These are phyloP conservation scores for Melikaiella ostensackeni DNA, from an alignment of 2,888 invertebrate species.

Conservation along the genomic window DNA sequence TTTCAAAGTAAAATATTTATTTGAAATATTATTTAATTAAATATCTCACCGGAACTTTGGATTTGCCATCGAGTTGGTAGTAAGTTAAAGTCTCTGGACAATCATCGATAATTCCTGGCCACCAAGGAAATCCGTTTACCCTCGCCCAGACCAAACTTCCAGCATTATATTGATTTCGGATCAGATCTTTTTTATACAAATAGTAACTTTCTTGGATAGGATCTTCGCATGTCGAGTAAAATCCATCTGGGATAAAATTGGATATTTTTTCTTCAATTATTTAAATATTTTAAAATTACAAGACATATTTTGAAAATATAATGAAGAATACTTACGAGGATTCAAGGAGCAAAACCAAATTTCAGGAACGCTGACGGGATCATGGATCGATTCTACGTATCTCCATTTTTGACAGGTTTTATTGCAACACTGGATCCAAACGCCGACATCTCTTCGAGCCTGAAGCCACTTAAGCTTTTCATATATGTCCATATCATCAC, in stretches of 20 bases:
- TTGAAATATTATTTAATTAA: too few relatives aligned
- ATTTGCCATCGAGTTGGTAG: conserved; percentile 46
- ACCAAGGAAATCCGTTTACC: conserved; percentile 83
- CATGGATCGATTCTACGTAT: conserved; percentile 79
- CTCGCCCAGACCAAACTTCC: conserved; percentile 85
- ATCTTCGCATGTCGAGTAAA: conserved; percentile 78
- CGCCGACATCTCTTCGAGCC: conserved; percentile 77
- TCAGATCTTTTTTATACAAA: conserved; percentile 79
- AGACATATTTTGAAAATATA: conserved; percentile 15
- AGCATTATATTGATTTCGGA: conserved; percentile 81
- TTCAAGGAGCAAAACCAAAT: conserved; percentile 83
- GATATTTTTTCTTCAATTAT: conserved; percentile 22
- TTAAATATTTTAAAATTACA: conserved; percentile 15
- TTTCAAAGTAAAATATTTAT: background rate
- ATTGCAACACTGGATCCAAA: conserved; percentile 82
- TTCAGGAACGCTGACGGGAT: conserved; percentile 80
- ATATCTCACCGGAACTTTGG: conserved; percentile 52
- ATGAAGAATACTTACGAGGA: conserved; percentile 75
- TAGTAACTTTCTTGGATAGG: conserved; percentile 77
- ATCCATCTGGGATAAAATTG: conserved; percentile 71
- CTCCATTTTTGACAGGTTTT: conserved; percentile 80
- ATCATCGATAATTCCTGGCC: conserved; percentile 86
- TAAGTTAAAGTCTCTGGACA: conserved; percentile 78
- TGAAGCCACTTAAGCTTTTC: conserved; percentile 77
- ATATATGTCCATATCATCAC: conserved; percentile 38